Conservation (phyloP, 2,113 vertebrate species). For the Cyanocitta stelleri region DNA sequence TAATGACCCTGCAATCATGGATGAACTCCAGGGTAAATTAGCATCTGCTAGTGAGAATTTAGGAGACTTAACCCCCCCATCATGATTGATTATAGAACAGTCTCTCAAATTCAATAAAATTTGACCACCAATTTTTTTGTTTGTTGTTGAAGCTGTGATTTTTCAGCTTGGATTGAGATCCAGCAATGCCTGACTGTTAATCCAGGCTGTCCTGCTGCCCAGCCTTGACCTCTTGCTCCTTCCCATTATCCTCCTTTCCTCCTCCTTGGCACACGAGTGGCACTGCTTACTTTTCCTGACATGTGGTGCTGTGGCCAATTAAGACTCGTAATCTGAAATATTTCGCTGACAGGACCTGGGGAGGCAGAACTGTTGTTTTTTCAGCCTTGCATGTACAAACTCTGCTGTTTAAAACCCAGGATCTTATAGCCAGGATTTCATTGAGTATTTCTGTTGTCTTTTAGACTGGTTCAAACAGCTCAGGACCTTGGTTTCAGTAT, state of each 20-base stretch:
- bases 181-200: background rate
- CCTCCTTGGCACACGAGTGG: background rate
- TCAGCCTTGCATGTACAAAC: background rate
- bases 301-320: background rate
- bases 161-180: background rate
- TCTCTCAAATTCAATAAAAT: background rate
- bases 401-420: background rate
- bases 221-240: slow-evolving; percentile 22
- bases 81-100: background rate
- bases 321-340: background rate
- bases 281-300: slow-evolving; percentile 12
- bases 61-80: slow-evolving; percentile 21
- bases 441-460: background rate
- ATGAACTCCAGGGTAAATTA: background rate
- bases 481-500: background rate
- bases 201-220: background rate
- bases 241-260: background rate
- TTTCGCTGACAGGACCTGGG: background rate
- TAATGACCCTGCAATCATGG: background rate
- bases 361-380: background rate
- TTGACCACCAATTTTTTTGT: background rate
- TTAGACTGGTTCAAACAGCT: background rate
- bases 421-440: background rate
- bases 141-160: background rate
- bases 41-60: slow-evolving; percentile 5